Evolutionary conservation across 2,113 vertebrate genomes (phyloP).

Genomic region (Leptobrachium leishanense): DNA sequence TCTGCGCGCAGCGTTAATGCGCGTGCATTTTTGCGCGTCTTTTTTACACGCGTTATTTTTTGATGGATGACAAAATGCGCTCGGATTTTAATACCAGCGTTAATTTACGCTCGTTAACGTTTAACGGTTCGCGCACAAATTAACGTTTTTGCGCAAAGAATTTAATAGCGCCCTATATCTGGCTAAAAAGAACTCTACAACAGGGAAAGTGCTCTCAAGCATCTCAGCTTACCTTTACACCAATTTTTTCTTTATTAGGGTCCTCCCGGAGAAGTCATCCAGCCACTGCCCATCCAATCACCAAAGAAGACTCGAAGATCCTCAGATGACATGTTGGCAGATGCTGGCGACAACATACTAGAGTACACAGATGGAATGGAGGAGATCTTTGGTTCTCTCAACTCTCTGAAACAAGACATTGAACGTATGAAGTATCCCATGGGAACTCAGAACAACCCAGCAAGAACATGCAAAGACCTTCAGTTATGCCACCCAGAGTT

Average conservation of each 20-base stretch:
- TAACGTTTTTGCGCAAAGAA: too few species aligned
- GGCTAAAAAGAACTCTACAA: too few species aligned
- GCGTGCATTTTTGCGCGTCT: too few species aligned
- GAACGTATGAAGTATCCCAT: constrained; percentile 97
- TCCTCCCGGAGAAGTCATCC: constrained; percentile 92
- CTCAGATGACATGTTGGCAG: constrained; percentile 77
- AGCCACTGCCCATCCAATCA: constrained; percentile 88
- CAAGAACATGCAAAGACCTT: constrained; percentile 93
- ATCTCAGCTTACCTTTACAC: too few species aligned
- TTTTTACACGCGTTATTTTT: too few species aligned
- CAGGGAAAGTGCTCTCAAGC: too few species aligned
- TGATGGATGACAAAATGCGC: too few species aligned
- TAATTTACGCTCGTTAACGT: too few species aligned
- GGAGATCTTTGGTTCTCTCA: constrained; percentile 90
- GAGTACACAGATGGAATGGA: constrained; percentile 95
- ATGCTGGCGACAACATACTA: constrained; percentile 75
- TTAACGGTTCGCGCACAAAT: too few species aligned
- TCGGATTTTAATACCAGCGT: too few species aligned
- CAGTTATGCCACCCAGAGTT: constrained; percentile 97
- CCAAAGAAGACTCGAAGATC: constrained; percentile 88
- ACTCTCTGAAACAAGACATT: constrained; percentile 93
- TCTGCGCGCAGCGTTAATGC: too few species aligned
- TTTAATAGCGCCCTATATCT: too few species aligned
- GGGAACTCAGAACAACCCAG: constrained; percentile 92
- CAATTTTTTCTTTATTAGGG: constrained; percentile 67